Conservation (phyloP, 2,113 vertebrate genomes). For the Oryzias melastigma region DNA sequence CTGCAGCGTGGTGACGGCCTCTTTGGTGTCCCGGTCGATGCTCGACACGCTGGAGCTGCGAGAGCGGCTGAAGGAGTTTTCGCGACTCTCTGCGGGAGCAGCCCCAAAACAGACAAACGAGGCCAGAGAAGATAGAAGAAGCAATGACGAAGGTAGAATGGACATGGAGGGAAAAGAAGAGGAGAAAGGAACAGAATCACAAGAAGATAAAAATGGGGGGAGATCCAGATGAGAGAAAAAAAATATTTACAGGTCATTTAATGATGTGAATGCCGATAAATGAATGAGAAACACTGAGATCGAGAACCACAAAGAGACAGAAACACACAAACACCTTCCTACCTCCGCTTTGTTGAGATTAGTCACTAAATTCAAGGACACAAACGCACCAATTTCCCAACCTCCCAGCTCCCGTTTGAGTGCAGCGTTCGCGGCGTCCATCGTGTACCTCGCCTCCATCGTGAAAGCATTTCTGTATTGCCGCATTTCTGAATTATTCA, state of each 20-base stretch:
- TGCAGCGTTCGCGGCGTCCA: constrained; percentile 31
- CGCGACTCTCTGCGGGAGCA: constrained; percentile 83
- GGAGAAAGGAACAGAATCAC: constrained; percentile 1
- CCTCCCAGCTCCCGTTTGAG: constrained; percentile 25
- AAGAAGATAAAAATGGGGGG: constrained; percentile 6
- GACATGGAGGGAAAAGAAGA: constrained; percentile 1
- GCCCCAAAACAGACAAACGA: constrained; percentile 4
- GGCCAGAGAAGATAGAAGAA: constrained; percentile 9
- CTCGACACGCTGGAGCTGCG: constrained; percentile 98
- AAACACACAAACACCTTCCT: constrained; percentile 7
- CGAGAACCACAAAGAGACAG: constrained; percentile 15
- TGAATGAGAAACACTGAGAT: constrained; percentile 18
- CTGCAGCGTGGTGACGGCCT: constrained; percentile 90
- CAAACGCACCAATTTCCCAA: constrained; percentile 28
- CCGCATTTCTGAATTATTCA: constrained; percentile 67
- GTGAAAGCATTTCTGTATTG: constrained; percentile 59
- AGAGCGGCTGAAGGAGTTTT: constrained; percentile 95
- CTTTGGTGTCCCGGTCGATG: constrained; percentile 95
- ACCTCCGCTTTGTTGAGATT: constrained; percentile 4
- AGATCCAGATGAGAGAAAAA: constrained; percentile 8
- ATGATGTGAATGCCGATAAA: constrained; percentile 15
- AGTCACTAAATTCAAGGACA: constrained; percentile 10
- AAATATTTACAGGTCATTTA: constrained; percentile 7
- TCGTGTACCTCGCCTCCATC: constrained; percentile 52
- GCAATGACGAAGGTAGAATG: neutral